Percentiles rank a stretch among this genome's conserved stretches.
These are phyloP conservation scores for Rhamphomyia laevipes DNA, from an alignment of 2,888 invertebrate species.

Conservation along the genomic window DNA sequence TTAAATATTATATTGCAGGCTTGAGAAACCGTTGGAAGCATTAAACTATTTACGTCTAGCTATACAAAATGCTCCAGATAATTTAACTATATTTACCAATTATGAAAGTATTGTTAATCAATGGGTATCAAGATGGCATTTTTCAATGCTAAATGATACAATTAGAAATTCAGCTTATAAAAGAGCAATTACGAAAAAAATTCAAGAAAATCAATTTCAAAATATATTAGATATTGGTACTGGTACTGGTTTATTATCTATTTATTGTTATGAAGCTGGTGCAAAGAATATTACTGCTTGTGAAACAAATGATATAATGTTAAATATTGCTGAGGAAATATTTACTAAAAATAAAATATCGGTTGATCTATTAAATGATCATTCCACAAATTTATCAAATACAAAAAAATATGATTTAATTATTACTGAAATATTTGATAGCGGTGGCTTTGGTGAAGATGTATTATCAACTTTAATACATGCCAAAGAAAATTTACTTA, in stretches of 20 bases:
- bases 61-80: slow-evolving; percentile 8
- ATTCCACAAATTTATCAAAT: slow-evolving; percentile 44
- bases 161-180: slow-evolving; percentile 54
- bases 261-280: slow-evolving; percentile 49
- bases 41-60: slow-evolving; percentile 13
- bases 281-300: slow-evolving; percentile 50
- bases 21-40: slow-evolving; percentile 14
- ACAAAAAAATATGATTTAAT: slow-evolving; percentile 45
- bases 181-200: slow-evolving; percentile 46
- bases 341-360: slow-evolving; percentile 39
- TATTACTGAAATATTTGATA: slow-evolving; percentile 70
- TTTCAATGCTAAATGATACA: slow-evolving; percentile 67
- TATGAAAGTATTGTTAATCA: slow-evolving; percentile 47
- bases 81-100: slow-evolving; percentile 10
- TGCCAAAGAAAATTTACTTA: slow-evolving; percentile 53
- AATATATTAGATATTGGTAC: slow-evolving; percentile 63
- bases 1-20: slow-evolving; percentile 8
- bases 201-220: slow-evolving; percentile 39
- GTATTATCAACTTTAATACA: slow-evolving; percentile 53
- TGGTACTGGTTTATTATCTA: slow-evolving; percentile 62
- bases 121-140: slow-evolving; percentile 69
- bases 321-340: slow-evolving; percentile 46
- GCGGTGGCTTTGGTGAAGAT: slow-evolving; percentile 66
- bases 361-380: slow-evolving; percentile 44
- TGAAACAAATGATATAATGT: slow-evolving; percentile 54